Percentiles rank a stretch among this genome's conserved stretches.
phyloP scores from a whole-genome alignment of 1,140 invertebrate genomes.

The Sesamia nonagrioides region DNA sequence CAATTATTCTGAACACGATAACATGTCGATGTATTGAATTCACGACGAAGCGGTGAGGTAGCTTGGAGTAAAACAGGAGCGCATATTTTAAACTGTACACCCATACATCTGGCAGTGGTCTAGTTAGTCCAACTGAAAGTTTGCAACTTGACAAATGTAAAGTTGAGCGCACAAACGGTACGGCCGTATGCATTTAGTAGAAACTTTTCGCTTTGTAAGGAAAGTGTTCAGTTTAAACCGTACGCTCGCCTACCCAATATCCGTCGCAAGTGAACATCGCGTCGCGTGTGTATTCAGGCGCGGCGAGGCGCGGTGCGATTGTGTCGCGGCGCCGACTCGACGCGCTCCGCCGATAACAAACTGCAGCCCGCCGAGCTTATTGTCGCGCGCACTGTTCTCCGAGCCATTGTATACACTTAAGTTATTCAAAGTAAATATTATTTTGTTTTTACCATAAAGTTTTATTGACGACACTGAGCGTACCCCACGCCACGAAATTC shows the following conservation, averaged over 20 bases:
- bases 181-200: constrained; percentile 67
- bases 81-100: constrained; percentile 37
- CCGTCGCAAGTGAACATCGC: constrained; percentile 65
- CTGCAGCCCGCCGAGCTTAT: constrained; percentile 55
- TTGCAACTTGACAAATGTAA: constrained; percentile 65
- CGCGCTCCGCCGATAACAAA: constrained; percentile 62
- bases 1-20: constrained; percentile 24
- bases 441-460: constrained; percentile 60
- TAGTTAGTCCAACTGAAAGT: constrained; percentile 58
- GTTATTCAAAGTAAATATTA: constrained; percentile 63
- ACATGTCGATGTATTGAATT: constrained; percentile 29
- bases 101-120: constrained; percentile 31
- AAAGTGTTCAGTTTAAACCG: constrained; percentile 72
- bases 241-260: constrained; percentile 68
- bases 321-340: constrained; percentile 34
- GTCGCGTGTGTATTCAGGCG: constrained; percentile 62
- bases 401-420: constrained; percentile 43
- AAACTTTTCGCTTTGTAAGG: constrained; percentile 77
- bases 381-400: constrained; percentile 58
- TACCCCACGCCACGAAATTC: constrained; percentile 54
- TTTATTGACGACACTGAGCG: constrained; percentile 59
- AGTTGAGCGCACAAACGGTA: constrained; percentile 61
- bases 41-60: constrained; percentile 12
- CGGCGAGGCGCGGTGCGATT: constrained; percentile 51
- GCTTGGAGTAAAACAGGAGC: constrained; percentile 18